Base-by-base conservation (phyloP, 2,888 invertebrate species). In the Lithodes maja region DNA sequence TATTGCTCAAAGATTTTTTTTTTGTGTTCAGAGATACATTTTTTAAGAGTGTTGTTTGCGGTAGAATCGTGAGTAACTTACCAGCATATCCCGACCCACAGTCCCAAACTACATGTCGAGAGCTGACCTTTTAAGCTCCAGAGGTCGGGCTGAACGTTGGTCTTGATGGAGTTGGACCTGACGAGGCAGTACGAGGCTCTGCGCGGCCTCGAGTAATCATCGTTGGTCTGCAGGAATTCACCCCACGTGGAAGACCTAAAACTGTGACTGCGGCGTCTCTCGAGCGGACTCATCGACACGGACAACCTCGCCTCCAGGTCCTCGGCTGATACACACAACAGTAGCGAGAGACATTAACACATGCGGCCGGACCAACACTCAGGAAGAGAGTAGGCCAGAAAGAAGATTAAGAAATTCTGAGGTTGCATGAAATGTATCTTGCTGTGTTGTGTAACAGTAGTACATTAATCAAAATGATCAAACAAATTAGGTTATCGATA, bases 301-400 rank as follows among this genome's bases (percentile, higher is more conserved):
- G 85, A 85, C 77, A 89, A 55, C 54, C 89, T 61, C 85, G 81
- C 85, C 71, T 89, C 89, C 89, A 89, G 84, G 68, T 89, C 89
- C 69, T 89, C 89, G 71, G 89, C 89, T 89, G 82, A 85, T 78
- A 75, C 61, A 69, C 61, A 80, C 69, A 80, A 52, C 79, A 88
- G 83, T 84, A 52, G 85, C 82, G 49, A 55, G 75, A 78, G 75
- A 87, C 83, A 83, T 78, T 83, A 82, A 77, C 12, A 69, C 87
- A 87, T 78, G 78, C 87, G 61, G 17, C 50, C 75, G 33, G 71
- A 33, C 81, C 81, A 68, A 15, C 12, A 68, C 5, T 7, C n/a
- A 54, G 77, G 77, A 53, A 52, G 50, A 2, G 50, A 68, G 33
- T 0, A 33, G 33, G 33, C 33, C 33, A 33, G 33, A 33, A 33